Base-by-base conservation (phyloP, 2,888 invertebrate species). In the Drosophila differens region DNA sequence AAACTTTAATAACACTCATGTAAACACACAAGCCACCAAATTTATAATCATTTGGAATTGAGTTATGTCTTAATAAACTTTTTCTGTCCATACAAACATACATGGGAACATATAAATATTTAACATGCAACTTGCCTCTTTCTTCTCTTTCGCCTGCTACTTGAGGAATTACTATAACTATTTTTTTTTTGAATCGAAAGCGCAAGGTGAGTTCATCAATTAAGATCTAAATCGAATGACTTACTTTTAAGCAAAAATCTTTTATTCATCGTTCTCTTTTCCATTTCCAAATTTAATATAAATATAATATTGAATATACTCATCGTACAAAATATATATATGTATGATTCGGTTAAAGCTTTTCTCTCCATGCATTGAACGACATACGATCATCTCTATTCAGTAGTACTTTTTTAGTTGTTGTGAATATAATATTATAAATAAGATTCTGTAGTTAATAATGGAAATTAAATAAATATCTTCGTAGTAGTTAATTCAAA, bases 41-140 rank as follows among this genome's bases (percentile, higher is more conserved):
- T 83, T 83, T 86, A 83, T 70, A 61, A 89, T 67, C 78, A 73
- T 86, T 86, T 47, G 61, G 69, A 57, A 61, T 69, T 65, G 65
- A 85, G 74, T 85, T 74, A 80, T 89, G 83, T 76, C 72, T 89
- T 70, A 52, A 80, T 70, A 65, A 61, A 58, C 37, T 60, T 44
- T 39, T 33, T 33, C 4, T 47, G 49, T 37, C n/a, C 35, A 32
- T 22, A 28, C 19, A 51, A 25, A 3, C 39, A n/a, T 7, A 39
- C 28, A 39, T 19, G 51, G 47, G 47, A 47, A 54, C 19, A 70
- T 16, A 22, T 12, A 37, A 28, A 28, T 25, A n/a, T 32, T n/a
- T 52, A 12, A 53, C 52, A 22, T 54, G 60, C 41, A 47, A 63
- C 49, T 53, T 53, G 33, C 33, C 12, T 14, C 16, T 30, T 30